Evolutionary conservation across 2,888 invertebrate species (phyloP), one percentile per base, ranked within the genome.

Genomic region (Heliconius erato): DNA sequence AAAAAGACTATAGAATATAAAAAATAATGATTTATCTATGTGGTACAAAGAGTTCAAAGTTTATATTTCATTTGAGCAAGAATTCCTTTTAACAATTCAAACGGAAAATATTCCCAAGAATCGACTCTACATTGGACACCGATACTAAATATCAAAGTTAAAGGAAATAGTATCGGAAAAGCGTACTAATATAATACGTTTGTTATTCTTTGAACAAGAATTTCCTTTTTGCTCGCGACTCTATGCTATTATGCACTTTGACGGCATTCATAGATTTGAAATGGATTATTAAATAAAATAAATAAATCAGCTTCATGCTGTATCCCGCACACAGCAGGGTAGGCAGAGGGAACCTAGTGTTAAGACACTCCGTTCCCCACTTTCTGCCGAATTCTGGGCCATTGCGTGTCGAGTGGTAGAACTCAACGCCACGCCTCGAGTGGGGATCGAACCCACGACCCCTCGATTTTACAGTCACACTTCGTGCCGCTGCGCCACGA

Each of bases 111-210:
- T 28, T 49, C 32, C 28, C 28, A 68, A 49, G 28, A 44, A 12
- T 26, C 44, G 49, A 78, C 32, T 40, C 44, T 14, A 78, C 68
- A 78, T 23, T 28, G 2, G 63, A 72, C 44, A 72, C 28, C 28
- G 40, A 65, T n/a, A 49, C 44, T 78, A 68, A 76, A 76, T 63
- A 76, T 63, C 59, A 23, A 78, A 44, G 67, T 49, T 28, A 67
- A 44, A 78, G 26, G 26, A 74, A 84, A 71, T 68, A 69, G 77
- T 71, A 84, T 76, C 69, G 65, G 67, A 72, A 80, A 78, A 80
- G 59, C 32, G 16, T 32, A 49, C 40, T 76, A 82, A 84, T 82
- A 76, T 79, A 83, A 80, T 71, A 59, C 59, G 63, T 69, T 83
- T 79, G 74, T 80, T 82, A 76, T 32, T 80, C 63, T 74, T 26